Evolutionary conservation across 1,140 invertebrate species (phyloP), one percentile per base, ranked within the genome.

Genomic region (Drosophila parabipectinata): DNA sequence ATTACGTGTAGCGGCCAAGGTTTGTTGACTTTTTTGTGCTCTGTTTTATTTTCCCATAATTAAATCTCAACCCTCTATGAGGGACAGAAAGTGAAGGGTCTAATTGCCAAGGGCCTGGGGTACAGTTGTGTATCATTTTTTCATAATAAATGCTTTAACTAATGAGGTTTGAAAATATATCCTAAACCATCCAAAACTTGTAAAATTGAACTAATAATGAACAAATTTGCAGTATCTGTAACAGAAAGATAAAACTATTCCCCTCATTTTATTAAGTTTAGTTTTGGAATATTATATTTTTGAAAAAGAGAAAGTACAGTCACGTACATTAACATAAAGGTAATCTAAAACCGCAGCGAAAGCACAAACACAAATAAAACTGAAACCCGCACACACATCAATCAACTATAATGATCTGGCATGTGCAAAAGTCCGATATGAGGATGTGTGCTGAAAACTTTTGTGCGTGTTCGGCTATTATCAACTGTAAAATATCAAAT

Each of bases 401-500:
- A 87, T 87, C 82, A 85, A 82, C 74, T 78, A 81, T 85, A 85
- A 85, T 85, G 82, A 85, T 85, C 78, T 47, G 45, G 77, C 77
- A 82, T 58, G 77, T 74, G 74, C 60, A 48, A 56, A 68, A 39
- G 48, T 48, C 41, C 24, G 24, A 56, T 69, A 56, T 69, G 51
- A 47, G 44, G 26, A 56, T 69, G 50, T 53, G 41, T 34, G 37
- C 63, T 72, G 78, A 75, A 87, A 85, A 76, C 44, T 81, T 85
- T 71, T 64, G 58, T 73, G 55, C 57, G 57, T 73, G 69, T 47
- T 52, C 45, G 48, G 58, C 82, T 78, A 82, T 85, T 85, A 85
- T 85, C 82, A 85, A 85, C 82, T 85, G 82, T 76, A 85, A 85
- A 85, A 85, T 85, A 85, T 85, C 82, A 85, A 85, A 85, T 85